Evolutionary conservation across 2,888 invertebrate genomes (phyloP).

Genomic region (Steinernema hermaphroditum): DNA sequence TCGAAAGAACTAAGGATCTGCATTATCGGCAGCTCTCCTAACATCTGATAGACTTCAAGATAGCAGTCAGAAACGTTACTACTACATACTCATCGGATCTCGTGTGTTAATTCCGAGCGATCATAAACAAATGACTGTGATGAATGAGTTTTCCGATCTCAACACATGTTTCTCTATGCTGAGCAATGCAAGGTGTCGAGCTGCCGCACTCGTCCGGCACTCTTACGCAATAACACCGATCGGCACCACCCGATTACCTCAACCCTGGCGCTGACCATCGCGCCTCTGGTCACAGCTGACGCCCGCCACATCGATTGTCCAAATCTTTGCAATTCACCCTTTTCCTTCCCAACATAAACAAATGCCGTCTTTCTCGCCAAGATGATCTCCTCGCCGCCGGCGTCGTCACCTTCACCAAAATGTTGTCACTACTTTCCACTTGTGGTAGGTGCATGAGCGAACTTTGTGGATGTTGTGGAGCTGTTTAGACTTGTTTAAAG

Average conservation of each 20-base stretch:
- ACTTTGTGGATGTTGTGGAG: background rate
- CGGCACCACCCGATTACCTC: background rate
- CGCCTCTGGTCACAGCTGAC: constrained; percentile 11
- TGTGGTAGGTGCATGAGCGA: background rate
- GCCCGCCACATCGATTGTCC: constrained; percentile 13
- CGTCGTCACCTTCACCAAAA: background rate
- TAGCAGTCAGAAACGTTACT: too few species aligned
- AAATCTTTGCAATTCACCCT: background rate
- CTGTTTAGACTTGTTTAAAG: constrained; percentile 19
- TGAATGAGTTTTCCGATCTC: too few species aligned
- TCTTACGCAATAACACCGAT: background rate
- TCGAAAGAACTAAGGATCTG: too few species aligned
- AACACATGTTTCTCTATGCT: too few species aligned
- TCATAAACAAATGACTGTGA: too few species aligned
- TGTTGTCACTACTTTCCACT: constrained; percentile 12
- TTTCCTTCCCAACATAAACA: background rate
- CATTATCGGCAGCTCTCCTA: too few species aligned
- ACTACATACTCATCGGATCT: too few species aligned
- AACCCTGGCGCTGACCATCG: background rate
- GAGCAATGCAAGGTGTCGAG: background rate
- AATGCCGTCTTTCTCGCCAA: background rate
- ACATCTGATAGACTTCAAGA: too few species aligned
- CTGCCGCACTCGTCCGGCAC: background rate
- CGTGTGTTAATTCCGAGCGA: too few species aligned
- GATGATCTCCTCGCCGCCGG: background rate